Percentiles rank a stretch among this genome's conserved stretches.
phyloP scores from a whole-genome alignment of 2,797 vertebrate genomes.

The Spinus olivaceus region DNA sequence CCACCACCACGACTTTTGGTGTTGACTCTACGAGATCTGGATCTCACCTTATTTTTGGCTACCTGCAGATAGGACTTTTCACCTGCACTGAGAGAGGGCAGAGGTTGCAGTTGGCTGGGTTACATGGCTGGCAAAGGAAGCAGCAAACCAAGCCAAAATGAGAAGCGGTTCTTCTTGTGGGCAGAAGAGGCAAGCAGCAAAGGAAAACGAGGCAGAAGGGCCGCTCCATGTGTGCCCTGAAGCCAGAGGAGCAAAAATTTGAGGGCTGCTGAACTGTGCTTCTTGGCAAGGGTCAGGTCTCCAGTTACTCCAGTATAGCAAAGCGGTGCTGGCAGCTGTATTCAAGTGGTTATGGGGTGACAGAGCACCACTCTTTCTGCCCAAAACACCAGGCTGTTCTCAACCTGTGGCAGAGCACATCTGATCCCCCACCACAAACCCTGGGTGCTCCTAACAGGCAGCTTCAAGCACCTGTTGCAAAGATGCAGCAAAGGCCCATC shows the following conservation, averaged over 20 bases:
- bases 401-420: not conserved
- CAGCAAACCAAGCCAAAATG: not conserved
- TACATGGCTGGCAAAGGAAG: not conserved
- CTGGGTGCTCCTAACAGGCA: not conserved
- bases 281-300: too few species aligned
- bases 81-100: not conserved
- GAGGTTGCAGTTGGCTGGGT: not conserved
- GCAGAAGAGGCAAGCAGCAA: not conserved
- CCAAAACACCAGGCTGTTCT: not conserved
- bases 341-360: accelerated
- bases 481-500: not conserved
- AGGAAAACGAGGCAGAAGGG: not conserved
- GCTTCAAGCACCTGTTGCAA: not conserved
- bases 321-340: not conserved
- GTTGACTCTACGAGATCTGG: not conserved
- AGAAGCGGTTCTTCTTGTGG: slow-evolving; percentile 5
- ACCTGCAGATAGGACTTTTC: not conserved
- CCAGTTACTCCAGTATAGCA: not conserved
- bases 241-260: not conserved
- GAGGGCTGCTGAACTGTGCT: not conserved
- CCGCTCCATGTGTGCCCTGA: not conserved
- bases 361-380: accelerated
- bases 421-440: not conserved
- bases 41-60: not conserved
- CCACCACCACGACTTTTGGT: not conserved